Conservation (phyloP, 1,140 invertebrate genomes). For the Contarinia nasturtii region DNA sequence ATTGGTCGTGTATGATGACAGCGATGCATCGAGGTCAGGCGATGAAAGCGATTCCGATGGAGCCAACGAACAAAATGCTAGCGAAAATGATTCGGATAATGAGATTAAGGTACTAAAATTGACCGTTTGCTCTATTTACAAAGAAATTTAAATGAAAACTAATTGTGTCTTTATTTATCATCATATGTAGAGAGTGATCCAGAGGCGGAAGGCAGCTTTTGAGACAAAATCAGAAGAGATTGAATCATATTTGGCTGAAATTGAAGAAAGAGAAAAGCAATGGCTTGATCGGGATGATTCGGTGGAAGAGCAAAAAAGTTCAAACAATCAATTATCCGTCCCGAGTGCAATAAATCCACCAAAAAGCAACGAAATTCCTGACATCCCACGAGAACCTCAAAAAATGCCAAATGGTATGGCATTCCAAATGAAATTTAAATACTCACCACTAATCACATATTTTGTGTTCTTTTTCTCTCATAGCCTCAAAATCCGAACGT, state of each 20-base stretch:
- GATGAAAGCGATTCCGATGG: not conserved
- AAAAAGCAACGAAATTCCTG: too few species aligned
- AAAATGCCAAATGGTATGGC: too few species aligned
- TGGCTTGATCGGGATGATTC: not conserved
- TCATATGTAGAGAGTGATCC: not conserved
- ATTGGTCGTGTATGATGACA: not conserved
- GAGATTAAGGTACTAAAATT: not conserved
- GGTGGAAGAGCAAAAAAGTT: too few species aligned
- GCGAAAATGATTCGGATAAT: not conserved
- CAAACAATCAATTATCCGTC: too few species aligned
- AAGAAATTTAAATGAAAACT: not conserved
- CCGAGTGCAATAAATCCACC: too few species aligned
- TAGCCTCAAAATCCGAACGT: too few species aligned
- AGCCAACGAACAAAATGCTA: not conserved
- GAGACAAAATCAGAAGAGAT: not conserved
- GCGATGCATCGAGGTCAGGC: not conserved
- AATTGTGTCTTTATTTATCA: not conserved
- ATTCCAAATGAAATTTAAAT: too few species aligned
- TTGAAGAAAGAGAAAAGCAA: not conserved
- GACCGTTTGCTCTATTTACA: not conserved
- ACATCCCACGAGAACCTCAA: too few species aligned
- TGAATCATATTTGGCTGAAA: not conserved
- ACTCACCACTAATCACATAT: too few species aligned
- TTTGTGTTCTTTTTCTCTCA: too few species aligned
- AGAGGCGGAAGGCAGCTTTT: not conserved